phyloP scores from a whole-genome alignment of 1,140 invertebrate species.

The Papilio xuthus region DNA sequence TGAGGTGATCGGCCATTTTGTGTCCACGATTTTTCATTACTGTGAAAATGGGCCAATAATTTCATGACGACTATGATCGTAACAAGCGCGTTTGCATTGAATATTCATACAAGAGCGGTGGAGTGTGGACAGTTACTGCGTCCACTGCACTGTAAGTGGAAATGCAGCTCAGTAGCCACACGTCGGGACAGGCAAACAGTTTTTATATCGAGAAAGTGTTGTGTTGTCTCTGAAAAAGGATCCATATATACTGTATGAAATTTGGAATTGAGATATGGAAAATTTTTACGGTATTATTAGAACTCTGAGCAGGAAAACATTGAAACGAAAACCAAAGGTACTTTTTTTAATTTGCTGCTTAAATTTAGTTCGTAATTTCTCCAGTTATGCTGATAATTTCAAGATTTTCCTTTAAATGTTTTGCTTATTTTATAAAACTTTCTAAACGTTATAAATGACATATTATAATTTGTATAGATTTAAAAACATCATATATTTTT shows the following conservation, averaged over 20 bases:
- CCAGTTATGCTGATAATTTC: no score
- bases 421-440: no score
- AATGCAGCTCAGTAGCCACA: background rate
- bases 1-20: no score
- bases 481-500: no score
- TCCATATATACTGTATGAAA: background rate
- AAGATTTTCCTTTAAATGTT: no score
- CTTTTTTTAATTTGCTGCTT: background rate
- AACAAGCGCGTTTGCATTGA: slow-evolving; percentile 65
- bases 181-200: slow-evolving; percentile 59
- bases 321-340: slow-evolving; percentile 72
- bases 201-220: slow-evolving; percentile 40
- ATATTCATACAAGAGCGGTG: slow-evolving; percentile 68
- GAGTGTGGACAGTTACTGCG: slow-evolving; percentile 34
- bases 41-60: background rate
- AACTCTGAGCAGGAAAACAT: slow-evolving; percentile 72
- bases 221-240: background rate
- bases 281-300: slow-evolving; percentile 73
- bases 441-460: no score
- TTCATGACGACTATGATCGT: slow-evolving; percentile 51
- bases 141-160: slow-evolving; percentile 59
- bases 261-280: slow-evolving; percentile 59
- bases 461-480: no score
- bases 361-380: no score
- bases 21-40: background rate